phyloP scores from a whole-genome alignment of 2,888 invertebrate species.

The Metellina segmentata region DNA sequence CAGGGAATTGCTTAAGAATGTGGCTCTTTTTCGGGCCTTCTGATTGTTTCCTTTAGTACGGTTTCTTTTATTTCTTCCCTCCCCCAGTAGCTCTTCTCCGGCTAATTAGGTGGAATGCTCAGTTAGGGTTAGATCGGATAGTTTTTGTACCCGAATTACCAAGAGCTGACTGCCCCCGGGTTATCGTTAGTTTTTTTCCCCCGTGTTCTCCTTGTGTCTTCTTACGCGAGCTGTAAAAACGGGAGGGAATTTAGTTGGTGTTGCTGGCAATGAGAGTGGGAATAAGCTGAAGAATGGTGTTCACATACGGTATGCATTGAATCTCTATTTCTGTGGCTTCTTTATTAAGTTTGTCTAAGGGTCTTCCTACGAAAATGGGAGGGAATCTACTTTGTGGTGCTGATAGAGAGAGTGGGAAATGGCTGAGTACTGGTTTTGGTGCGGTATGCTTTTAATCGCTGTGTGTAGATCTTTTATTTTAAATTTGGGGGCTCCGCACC shows the following conservation, averaged over 20 bases:
- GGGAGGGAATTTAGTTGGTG: background rate
- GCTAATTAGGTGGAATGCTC: constrained; percentile 61
- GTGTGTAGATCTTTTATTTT: no score
- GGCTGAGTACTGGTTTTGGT: no score
- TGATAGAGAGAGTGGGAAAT: no score
- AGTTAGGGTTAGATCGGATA: constrained; percentile 59
- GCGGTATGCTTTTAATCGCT: no score
- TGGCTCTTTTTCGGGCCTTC: background rate
- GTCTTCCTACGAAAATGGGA: no score
- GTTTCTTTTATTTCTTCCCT: constrained; percentile 15
- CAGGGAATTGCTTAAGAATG: constrained; percentile 29
- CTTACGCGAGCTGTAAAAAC: background rate
- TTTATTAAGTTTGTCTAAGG: no score
- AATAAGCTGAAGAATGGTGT: background rate
- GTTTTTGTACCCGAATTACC: constrained; percentile 49
- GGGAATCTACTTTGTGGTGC: no score
- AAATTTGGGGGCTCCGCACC: no score
- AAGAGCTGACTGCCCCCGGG: constrained; percentile 17
- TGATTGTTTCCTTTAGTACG: constrained; percentile 51
- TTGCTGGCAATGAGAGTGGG: background rate
- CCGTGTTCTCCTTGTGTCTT: no score
- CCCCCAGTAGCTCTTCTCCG: constrained; percentile 15
- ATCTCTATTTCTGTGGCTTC: no score
- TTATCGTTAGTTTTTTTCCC: constrained; percentile 32
- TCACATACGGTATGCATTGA: no score